These are phyloP conservation scores for Falco rusticolus DNA, from an alignment of 2,797 vertebrate species.

Conservation along the genomic window DNA sequence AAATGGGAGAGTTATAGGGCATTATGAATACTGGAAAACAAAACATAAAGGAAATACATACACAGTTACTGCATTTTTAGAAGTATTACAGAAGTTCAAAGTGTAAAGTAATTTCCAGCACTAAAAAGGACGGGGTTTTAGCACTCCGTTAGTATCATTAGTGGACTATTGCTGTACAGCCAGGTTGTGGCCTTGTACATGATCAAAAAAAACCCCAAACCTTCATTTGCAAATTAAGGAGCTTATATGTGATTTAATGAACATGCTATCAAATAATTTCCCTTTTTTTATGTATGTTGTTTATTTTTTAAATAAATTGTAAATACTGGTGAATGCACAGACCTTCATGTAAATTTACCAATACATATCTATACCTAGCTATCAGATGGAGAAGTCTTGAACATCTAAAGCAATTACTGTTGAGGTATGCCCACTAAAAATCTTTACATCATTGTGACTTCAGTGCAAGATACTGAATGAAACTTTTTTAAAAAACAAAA, in stretches of 20 bases:
- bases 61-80: not conserved
- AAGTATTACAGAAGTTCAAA: not conserved
- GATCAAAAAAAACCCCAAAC: fast-evolving
- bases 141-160: fast-evolving
- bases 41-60: not conserved
- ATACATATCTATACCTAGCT: not conserved
- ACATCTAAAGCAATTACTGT: not conserved
- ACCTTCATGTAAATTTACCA: not conserved
- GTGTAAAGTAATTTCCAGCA: not conserved
- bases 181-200: not conserved
- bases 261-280: not conserved
- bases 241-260: not conserved
- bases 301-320: not conserved
- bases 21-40: not conserved
- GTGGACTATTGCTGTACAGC: not conserved
- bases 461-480: not conserved
- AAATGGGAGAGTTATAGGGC: not conserved
- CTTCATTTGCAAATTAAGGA: not conserved
- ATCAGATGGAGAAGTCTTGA: not conserved
- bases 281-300: not conserved
- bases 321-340: fast-evolving
- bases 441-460: not conserved
- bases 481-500: not conserved
- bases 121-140: fast-evolving
- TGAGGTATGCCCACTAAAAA: not conserved